Evolutionary conservation across 2,797 vertebrate species (phyloP), one percentile per base, ranked within the genome.

Genomic region (Meriones psammophilus): DNA sequence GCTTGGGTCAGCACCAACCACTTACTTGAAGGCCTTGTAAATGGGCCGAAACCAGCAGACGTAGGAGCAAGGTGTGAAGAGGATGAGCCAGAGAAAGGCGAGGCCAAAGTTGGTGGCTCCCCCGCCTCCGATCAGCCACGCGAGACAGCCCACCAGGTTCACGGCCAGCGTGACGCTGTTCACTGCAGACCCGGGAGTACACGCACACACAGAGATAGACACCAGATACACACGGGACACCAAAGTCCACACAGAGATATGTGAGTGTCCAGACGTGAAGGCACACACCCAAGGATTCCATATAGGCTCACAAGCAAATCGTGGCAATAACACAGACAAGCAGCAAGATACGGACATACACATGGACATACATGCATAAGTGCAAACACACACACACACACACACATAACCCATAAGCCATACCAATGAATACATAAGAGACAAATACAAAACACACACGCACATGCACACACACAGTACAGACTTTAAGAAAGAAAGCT

Each of bases 1-100:
- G 54, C 88, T 42, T 56, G 93, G 88, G 96, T 96, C 33, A 93
- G 92, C 79, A 77, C 94, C 93, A 66, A 97, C 91, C 97, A 99
- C 99, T 99, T 98, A 99, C 99, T 99, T 99, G 99, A 99, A 99
- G 96, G 99, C 99, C 98, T 99, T 99, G 99, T 99, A 99, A 99
- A 99, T 99, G 97, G 99, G 98, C 98, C 99, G 99, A 99, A 99
- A 99, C 99, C 99, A 99, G 98, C 99, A 99, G 96, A 99, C 99
- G 79, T 99, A 99, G 96, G 99, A 99, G 98, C 99, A 99, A 78
- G 99, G 99, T 1, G 99, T 99, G 98, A 99, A 99, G 99, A 99
- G 99, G 98, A 99, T 98, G 92, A 99, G 99, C 99, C 99, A 99
- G 98, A 99, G 99, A 98, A 99, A 99, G 96, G 99, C 99, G 98